phyloP scores from a whole-genome alignment of 2,113 vertebrate species.

The Ranitomeya variabilis region DNA sequence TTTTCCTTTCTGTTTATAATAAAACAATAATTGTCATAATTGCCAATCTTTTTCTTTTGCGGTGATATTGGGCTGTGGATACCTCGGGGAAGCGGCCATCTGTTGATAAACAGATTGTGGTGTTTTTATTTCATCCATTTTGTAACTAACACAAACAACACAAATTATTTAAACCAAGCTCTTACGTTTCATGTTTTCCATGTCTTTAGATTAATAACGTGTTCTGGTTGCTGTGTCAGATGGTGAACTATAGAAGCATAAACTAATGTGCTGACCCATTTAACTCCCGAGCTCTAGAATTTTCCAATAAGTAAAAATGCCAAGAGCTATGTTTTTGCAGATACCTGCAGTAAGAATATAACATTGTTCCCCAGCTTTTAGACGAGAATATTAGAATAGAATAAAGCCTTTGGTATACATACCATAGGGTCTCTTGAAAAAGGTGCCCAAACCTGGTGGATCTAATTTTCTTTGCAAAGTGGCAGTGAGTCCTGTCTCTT shows the following conservation, averaged over 20 bases:
- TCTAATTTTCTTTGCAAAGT: too few species aligned
- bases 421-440: background rate
- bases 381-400: background rate
- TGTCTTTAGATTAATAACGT: conserved; percentile 33
- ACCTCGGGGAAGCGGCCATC: conserved; percentile 41
- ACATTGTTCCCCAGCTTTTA: background rate
- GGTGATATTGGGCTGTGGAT: conserved; percentile 18
- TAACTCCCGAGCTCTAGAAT: background rate
- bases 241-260: conserved; percentile 4
- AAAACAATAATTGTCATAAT: background rate
- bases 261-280: conserved; percentile 27
- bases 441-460: too few species aligned
- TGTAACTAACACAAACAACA: conserved; percentile 30
- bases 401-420: background rate
- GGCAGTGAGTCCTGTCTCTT: too few species aligned
- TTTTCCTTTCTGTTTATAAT: background rate
- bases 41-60: background rate
- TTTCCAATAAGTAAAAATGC: conserved; percentile 5
- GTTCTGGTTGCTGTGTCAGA: conserved; percentile 3
- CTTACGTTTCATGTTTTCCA: conserved; percentile 15
- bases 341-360: background rate
- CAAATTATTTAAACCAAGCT: conserved; percentile 14
- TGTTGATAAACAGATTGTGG: conserved; percentile 45
- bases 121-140: conserved; percentile 11
- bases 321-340: background rate